Percentiles rank a stretch among this genome's conserved stretches.
Evolutionary conservation across 1,140 invertebrate genomes (phyloP).

Genomic region (Diorhabda elongata): DNA sequence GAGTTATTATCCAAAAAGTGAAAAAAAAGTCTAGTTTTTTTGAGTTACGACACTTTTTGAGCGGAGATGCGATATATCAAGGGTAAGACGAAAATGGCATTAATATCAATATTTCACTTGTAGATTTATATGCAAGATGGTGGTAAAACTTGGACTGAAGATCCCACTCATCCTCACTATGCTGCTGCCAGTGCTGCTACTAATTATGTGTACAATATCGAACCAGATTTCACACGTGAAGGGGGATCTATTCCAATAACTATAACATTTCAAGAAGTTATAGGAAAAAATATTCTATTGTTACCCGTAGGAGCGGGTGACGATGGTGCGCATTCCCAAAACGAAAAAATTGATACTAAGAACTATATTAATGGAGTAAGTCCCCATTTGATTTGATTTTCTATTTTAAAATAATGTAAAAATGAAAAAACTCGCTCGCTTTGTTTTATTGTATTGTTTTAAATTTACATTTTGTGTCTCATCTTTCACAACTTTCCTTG

Average conservation of each 20-base stretch:
- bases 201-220: slow-evolving; percentile 84
- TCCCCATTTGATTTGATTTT: slow-evolving; percentile 26
- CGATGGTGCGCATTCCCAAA: slow-evolving; percentile 97
- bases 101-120: background rate
- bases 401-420: background rate
- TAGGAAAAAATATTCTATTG: slow-evolving; percentile 88
- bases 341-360: slow-evolving; percentile 89
- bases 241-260: slow-evolving; percentile 88
- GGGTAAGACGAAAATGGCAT: no score
- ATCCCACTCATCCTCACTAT: slow-evolving; percentile 89
- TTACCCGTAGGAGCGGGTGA: slow-evolving; percentile 88
- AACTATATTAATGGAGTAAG: slow-evolving; percentile 95
- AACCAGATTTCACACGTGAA: slow-evolving; percentile 92
- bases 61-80: no score
- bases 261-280: slow-evolving; percentile 83
- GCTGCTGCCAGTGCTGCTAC: slow-evolving; percentile 82
- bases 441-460: slow-evolving; percentile 33
- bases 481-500: no score
- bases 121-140: slow-evolving; percentile 62
- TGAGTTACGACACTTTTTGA: no score
- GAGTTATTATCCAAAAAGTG: no score
- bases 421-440: slow-evolving; percentile 7
- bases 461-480: background rate
- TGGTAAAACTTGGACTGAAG: slow-evolving; percentile 86
- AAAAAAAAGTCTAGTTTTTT: no score